A percentile compares a stretch with the other conserved stretches of the same genome.
Evolutionary conservation across 2,113 vertebrate species (phyloP).

Genomic region (Antigone vipio): DNA sequence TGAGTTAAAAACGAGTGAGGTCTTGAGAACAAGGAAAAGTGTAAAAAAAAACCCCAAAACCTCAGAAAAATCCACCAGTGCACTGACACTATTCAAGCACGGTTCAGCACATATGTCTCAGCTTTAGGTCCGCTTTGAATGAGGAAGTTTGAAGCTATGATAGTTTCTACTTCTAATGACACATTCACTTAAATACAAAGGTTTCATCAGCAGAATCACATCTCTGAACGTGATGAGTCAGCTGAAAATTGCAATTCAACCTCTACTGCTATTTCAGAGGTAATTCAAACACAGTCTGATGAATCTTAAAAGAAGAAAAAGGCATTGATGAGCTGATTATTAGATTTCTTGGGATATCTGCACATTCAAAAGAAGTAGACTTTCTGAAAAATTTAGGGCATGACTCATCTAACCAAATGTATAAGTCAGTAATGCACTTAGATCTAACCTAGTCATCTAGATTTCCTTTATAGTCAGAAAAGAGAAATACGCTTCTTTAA

Average conservation of each 20-base stretch:
- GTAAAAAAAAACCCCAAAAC: background rate
- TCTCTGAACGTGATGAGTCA: slow-evolving; percentile 32
- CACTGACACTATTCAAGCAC: background rate
- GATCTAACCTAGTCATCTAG: background rate
- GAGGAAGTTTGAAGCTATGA: background rate
- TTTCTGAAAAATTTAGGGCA: background rate
- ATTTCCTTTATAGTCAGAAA: background rate
- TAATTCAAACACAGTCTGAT: slow-evolving; percentile 19
- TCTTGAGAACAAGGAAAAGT: background rate
- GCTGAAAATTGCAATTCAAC: slow-evolving; percentile 46
- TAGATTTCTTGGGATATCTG: slow-evolving; percentile 6
- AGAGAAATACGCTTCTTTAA: background rate
- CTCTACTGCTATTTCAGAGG: background rate
- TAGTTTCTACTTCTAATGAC: slow-evolving; percentile 37
- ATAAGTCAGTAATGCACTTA: background rate
- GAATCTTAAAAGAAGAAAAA: slow-evolving; percentile 37
- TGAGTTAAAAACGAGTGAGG: background rate
- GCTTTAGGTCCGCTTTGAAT: background rate
- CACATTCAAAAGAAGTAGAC: background rate
- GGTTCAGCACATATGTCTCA: background rate
- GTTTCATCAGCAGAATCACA: slow-evolving; percentile 50
- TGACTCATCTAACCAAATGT: background rate
- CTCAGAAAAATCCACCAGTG: background rate
- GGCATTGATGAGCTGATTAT: slow-evolving; percentile 52
- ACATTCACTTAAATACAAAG: slow-evolving; percentile 55